Conservation (phyloP, 2,113 vertebrate genomes). For the Phrynosoma blainvillii region DNA sequence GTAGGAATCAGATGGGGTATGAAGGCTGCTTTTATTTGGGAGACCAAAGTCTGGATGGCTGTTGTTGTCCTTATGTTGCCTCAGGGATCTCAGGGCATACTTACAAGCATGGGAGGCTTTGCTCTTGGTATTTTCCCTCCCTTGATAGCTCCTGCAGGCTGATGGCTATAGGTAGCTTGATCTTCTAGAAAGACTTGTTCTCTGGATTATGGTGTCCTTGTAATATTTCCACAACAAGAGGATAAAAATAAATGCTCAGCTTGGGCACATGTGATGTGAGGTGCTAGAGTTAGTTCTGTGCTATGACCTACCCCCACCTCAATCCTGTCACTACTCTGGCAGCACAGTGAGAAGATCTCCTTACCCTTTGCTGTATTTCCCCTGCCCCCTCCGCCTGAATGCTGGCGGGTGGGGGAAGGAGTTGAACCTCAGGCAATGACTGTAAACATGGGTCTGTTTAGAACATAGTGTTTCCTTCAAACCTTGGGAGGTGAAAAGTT, state of each 20-base stretch:
- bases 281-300: conserved; percentile 60
- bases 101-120: background rate
- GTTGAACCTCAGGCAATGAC: conserved; percentile 29
- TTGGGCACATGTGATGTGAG: conserved; percentile 71
- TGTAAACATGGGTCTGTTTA: conserved; percentile 37
- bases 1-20: background rate
- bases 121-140: background rate
- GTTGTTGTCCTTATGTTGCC: background rate
- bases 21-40: background rate
- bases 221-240: conserved; percentile 69
- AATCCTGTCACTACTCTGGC: conserved; percentile 20
- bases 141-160: background rate
- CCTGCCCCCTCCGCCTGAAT: background rate
- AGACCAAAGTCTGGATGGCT: background rate
- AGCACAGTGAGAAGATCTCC: conserved; percentile 66
- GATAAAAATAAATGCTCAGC: conserved; percentile 79
- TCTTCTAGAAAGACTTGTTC: conserved; percentile 37
- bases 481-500: conserved; percentile 43
- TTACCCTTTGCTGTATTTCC: conserved; percentile 49
- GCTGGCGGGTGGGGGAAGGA: background rate
- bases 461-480: conserved; percentile 57
- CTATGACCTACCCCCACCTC: conserved; percentile 31
- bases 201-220: conserved; percentile 44
- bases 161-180: conserved; percentile 3
- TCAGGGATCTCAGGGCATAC: background rate